Evolutionary conservation across 2,888 invertebrate genomes (phyloP), one percentile per base, ranked within the genome.

Genomic region (Tetragonisca angustula): DNA sequence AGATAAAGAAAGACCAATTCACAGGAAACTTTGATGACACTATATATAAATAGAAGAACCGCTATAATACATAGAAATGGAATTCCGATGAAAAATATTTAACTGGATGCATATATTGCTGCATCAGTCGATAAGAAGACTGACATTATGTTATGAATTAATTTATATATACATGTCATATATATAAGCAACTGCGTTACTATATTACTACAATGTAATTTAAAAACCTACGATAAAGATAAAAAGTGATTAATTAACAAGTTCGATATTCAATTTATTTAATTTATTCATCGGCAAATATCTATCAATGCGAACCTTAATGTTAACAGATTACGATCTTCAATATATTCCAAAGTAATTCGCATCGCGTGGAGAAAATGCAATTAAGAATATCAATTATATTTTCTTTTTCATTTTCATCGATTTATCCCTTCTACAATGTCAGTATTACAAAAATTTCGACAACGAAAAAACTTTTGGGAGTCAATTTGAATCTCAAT

Each of bases 311-410:
- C 61, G 49, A 75, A 61, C 52, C 61, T 56, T 77, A 32, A 32
- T 74, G 76, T 83, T 81, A 64, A 77, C 83, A 62, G 62, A 69
- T 65, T 61, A 73, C n/a, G 13, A 79, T 75, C 67, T 82, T 69
- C 74, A 49, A 70, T 65, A 67, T 83, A 77, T 85, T 89, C 84
- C 77, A 49, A 27, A 79, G 79, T 65, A 70, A 71, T 85, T 83
- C 65, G 80, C 83, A 79, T 79, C 81, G 85, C 81, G 75, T 79
- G 86, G 73, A 73, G 69, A 43, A 62, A 73, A 73, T 68, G 59
- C 81, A 76, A 69, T 69, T 79, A 75, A 78, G 84, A 88, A 77
- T 83, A 43, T 84, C 79, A 32, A 84, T 32, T 43, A 70, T 62
- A 64, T 65, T 67, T 64, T 64, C 50, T 56, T 32, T 32, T 54